Percentiles rank a stretch among this genome's conserved stretches.
Conservation (phyloP, 2,113 vertebrate genomes). For the Myiozetetes cayanensis region DNA sequence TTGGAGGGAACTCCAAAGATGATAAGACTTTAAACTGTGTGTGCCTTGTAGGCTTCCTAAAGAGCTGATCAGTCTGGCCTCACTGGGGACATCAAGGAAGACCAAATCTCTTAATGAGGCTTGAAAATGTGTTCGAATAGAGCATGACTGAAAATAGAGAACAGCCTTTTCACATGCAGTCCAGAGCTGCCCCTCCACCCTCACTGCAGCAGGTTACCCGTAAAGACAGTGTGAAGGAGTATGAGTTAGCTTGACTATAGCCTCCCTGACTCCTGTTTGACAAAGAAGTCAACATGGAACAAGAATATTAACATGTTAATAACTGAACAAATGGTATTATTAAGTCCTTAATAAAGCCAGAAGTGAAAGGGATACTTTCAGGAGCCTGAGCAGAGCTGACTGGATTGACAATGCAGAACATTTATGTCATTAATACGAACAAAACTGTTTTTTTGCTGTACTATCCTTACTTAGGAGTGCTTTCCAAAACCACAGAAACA, state of each 20-base stretch:
- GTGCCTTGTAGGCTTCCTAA: background rate
- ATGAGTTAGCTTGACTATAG: background rate
- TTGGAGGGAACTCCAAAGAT: background rate
- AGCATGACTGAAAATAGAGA: background rate
- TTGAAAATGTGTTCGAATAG: background rate
- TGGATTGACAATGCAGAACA: background rate
- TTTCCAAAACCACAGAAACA: background rate
- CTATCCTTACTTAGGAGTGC: background rate
- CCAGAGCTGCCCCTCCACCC: background rate
- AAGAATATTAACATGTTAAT: background rate
- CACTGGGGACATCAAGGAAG: background rate
- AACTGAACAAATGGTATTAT: background rate
- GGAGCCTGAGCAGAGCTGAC: background rate
- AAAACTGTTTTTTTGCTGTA: background rate
- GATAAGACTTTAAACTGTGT: background rate
- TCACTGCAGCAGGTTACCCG: background rate
- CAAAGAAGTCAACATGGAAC: background rate
- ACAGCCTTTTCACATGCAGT: fast-evolving
- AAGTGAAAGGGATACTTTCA: background rate
- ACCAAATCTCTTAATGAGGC: background rate
- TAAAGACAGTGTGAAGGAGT: background rate
- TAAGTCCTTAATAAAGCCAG: background rate
- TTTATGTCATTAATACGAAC: background rate
- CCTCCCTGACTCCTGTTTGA: background rate
- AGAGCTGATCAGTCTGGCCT: background rate